Percentiles rank a stretch among this genome's conserved stretches.
Conservation (phyloP, 2,797 vertebrate species). For the Sebastes oblongus region DNA sequence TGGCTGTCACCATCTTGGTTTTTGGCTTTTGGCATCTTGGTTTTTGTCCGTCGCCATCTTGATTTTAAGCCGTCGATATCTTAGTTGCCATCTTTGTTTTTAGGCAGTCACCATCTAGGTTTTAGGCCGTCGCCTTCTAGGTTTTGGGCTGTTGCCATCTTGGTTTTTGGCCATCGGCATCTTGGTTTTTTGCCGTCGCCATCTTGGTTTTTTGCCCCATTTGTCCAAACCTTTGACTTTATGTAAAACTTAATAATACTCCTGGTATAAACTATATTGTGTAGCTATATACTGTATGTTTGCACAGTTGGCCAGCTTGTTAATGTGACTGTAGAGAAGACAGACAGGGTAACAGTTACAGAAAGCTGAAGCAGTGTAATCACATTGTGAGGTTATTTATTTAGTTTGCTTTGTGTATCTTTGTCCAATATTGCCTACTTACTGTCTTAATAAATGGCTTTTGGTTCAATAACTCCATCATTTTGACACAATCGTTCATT, state of each 20-base stretch:
- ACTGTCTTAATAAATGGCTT: neutral
- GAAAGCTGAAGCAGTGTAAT: neutral
- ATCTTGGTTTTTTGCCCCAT: neutral
- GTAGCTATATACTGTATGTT: neutral
- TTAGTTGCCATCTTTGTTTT: too few species aligned
- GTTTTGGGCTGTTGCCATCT: rapidly evolving
- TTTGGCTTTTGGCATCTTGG: too few species aligned
- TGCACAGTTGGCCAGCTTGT: neutral
- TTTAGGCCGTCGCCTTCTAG: too few species aligned
- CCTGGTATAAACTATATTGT: too few species aligned
- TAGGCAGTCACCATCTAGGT: too few species aligned
- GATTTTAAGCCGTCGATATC: too few species aligned
- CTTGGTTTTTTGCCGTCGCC: too few species aligned
- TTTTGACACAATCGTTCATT: slow-evolving; percentile 12
- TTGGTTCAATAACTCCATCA: neutral
- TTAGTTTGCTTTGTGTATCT: neutral
- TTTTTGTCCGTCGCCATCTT: too few species aligned
- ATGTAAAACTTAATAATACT: too few species aligned
- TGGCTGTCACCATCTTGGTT: too few species aligned
- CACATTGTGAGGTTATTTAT: neutral
- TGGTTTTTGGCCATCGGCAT: too few species aligned
- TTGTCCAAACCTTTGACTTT: neutral
- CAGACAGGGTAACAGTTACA: neutral
- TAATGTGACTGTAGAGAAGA: neutral
- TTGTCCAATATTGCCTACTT: neutral